Evolutionary conservation across 2,888 invertebrate genomes (phyloP), one percentile per base, ranked within the genome.

Genomic region (Fissipunctia ypsillon): DNA sequence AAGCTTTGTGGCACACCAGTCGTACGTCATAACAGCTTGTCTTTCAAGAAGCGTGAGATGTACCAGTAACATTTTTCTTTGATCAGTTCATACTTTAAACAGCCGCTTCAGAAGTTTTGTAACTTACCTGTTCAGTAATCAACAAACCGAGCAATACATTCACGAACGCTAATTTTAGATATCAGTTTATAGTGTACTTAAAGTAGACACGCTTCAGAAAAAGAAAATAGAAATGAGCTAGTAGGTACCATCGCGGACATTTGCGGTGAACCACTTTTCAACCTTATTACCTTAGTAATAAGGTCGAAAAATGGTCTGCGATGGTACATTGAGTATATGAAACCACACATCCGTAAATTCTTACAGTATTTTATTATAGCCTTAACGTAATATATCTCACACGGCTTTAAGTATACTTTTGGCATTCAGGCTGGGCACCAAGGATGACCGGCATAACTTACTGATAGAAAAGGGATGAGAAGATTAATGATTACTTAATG

Each of bases 181-280:
- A 78, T 78, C 67, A 83, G 75, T 76, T 82, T 82, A 82, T 79
- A 59, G 76, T 76, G 79, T 69, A 83, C 65, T 82, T 76, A 79
- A 79, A 69, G 73, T 71, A 78, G 78, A 81, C 78, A 79, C 65
- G 75, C 75, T 74, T 69, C 75, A 73, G 19, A 66, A 66, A 73
- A 76, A 83, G 68, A 66, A 79, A 82, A 79, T 75, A 82, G 69
- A 82, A 79, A 79, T 70, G 60, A 82, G 52, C 54, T 50, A 73
- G 68, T 67, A n/a, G n/a, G n/a, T n/a, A n/a, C n/a, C n/a, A n/a
- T n/a, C n/a, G n/a, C n/a, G n/a, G n/a, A n/a, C n/a, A n/a, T n/a
- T n/a, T n/a, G n/a, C n/a, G n/a, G n/a, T n/a, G n/a, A n/a, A n/a
- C n/a, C n/a, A n/a, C n/a, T n/a, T n/a, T n/a, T n/a, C n/a, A n/a